Base-by-base conservation (phyloP, 1,140 invertebrate genomes). In the Micrasema longulum region DNA sequence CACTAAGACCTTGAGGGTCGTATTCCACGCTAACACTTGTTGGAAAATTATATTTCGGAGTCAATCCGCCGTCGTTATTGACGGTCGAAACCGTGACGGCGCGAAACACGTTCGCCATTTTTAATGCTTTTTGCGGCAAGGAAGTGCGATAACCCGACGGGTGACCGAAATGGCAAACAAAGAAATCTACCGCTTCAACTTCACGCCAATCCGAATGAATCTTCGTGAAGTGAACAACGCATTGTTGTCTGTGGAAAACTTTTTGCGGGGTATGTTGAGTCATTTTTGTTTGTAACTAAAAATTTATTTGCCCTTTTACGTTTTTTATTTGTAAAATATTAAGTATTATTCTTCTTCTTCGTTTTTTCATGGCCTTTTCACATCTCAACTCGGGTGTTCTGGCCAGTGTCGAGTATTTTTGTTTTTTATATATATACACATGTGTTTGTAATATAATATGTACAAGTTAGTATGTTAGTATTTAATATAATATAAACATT, bases 1-100 rank as follows among this genome's bases (percentile, higher is more conserved):
- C 83, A 83, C 88, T 91, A 73, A 92, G 84, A 77, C 91, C 91
- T 83, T 92, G 91, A 43, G 91, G 91, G 82, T 92, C 91, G 81
- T 92, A 92, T 78, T 91, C 91, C 78, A 91, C 87, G 82, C 87
- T 87, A 80, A 92, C 80, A 80, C 85, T 88, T 72, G 91, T 90
- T 78, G 88, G 86, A 77, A 88, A 88, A 76, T 89, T 88, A 81
- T 88, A 92, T 84, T 91, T 91, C 74, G 87, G 87, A 79, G 84
- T 82, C 77, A 88, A 83, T 80, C 87, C 85, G 77, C 89, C 89
- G 83, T 89, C 88, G 80, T 90, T 89, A 84, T 88, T 89, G 80
- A 91, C 87, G 83, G 85, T 83, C 81, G 87, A 90, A 77, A 91
- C 89, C 80, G 85, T 87, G 83, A 91, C 90, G 83, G 87, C 86